Base-by-base conservation (phyloP, 2,888 invertebrate genomes). In the Pollenia griseotomentosa region DNA sequence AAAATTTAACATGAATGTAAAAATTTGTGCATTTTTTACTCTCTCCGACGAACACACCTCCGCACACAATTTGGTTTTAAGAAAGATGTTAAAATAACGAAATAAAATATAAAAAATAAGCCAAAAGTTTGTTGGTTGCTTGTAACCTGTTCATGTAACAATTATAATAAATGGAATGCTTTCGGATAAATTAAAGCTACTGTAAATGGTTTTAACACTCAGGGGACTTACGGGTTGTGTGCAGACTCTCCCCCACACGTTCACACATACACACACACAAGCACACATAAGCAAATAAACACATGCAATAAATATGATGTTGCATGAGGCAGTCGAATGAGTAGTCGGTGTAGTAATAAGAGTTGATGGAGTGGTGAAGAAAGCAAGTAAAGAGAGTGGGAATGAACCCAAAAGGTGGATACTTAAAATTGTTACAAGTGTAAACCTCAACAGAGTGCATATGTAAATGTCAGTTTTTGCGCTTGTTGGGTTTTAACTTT, bases 381-480 rank as follows among this genome's bases (percentile, higher is more conserved):
- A 79, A 70, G 51, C 33, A 53, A 40, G 44, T 68, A 16, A 33
- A 46, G 46, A 11, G 40, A 57, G 63, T 55, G 57, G 51, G 65
- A 55, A 46, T 16, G 71, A 66, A 78, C 53, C 73, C 74, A 75
- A 84, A 87, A 84, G 87, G 84, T 87, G 84, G 74, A 81, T 87
- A 87, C 81, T 87, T 87, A 84, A 87, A 87, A 84, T 74, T 78
- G 87, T 82, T 87, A 87, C 87, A 87, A 84, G 84, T 87, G 87
- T 87, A 87, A 87, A 87, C 87, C 87, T 82, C 84, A 84, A 84
- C 87, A 79, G 87, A 84, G 84, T 87, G 87, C 84, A 87, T 87
- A 87, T 87, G 87, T 87, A 87, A 87, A 87, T 84, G 87, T 84
- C 87, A 87, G 87, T 87, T 87, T 86, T 87, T 84, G 61, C 78